Percentiles rank a stretch among this genome's conserved stretches.
Evolutionary conservation across 2,888 invertebrate genomes (phyloP).

Genomic region (Cosmopolites sordidus): DNA sequence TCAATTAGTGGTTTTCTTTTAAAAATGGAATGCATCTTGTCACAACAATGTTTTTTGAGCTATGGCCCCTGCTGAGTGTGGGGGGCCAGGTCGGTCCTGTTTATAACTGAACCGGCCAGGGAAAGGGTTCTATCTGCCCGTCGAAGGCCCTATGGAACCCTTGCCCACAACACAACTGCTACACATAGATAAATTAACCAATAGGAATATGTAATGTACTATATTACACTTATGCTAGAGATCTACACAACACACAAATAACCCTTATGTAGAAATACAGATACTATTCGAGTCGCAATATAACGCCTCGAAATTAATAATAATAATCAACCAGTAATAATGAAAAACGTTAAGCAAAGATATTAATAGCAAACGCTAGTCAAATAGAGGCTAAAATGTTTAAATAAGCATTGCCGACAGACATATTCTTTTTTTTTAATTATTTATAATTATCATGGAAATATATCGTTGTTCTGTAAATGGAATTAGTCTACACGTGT

Average conservation of each 20-base stretch:
- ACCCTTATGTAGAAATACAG: slow-evolving; percentile 45
- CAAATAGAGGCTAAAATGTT: slow-evolving; percentile 48
- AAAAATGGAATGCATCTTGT: slow-evolving; percentile 51
- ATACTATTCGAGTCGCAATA: slow-evolving; percentile 37
- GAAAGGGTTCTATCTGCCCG: slow-evolving; percentile 36
- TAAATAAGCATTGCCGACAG: slow-evolving; percentile 47
- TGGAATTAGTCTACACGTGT: slow-evolving; percentile 51
- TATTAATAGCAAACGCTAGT: slow-evolving; percentile 44
- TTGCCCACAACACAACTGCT: slow-evolving; percentile 49
- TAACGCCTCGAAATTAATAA: slow-evolving; percentile 41
- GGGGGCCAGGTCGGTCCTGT: slow-evolving; percentile 40
- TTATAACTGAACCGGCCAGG: slow-evolving; percentile 35
- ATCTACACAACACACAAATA: slow-evolving; percentile 52
- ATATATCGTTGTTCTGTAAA: slow-evolving; percentile 52
- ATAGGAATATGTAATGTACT: slow-evolving; percentile 49
- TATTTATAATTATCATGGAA: slow-evolving; percentile 42
- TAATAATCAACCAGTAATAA: slow-evolving; percentile 36
- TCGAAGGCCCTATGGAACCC: slow-evolving; percentile 35
- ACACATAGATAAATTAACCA: slow-evolving; percentile 50
- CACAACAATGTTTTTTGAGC: slow-evolving; percentile 52
- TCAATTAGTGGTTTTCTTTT: slow-evolving; percentile 46
- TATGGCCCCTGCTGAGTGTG: slow-evolving; percentile 44
- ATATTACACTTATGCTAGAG: slow-evolving; percentile 48
- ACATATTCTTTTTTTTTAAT: slow-evolving; percentile 36
- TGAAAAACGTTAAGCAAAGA: slow-evolving; percentile 37